Conservation (phyloP, 1,140 invertebrate genomes). For the Lithobius niger region DNA sequence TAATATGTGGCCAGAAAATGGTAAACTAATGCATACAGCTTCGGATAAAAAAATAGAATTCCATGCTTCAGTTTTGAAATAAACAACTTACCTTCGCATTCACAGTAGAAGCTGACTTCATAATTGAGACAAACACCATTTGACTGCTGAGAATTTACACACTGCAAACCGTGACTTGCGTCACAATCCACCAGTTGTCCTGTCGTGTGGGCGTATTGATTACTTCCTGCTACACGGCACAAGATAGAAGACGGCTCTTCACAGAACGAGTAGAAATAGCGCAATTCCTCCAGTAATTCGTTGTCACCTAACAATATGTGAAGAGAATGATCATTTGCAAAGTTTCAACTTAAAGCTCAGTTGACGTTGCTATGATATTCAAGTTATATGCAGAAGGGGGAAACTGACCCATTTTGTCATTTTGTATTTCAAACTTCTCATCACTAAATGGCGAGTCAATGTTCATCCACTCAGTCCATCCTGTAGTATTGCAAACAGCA, state of each 20-base stretch:
- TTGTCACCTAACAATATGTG: constrained; percentile 17
- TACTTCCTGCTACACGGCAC: not conserved
- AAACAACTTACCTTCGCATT: constrained; percentile 23
- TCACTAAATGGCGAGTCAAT: constrained; percentile 12
- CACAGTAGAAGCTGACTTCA: constrained; percentile 30
- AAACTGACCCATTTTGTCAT: not conserved
- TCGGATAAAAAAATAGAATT: not conserved
- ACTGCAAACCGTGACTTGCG: constrained; percentile 25
- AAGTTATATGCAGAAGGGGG: no score
- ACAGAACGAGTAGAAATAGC: constrained; percentile 12
- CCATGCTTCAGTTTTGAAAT: not conserved
- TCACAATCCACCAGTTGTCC: constrained; percentile 26
- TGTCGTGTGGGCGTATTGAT: constrained; percentile 3
- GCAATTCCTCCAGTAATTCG: constrained; percentile 8
- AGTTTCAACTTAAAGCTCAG: no score
- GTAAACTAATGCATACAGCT: no score
- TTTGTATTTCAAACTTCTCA: not conserved
- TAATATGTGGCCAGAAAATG: no score
- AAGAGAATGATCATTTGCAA: no score
- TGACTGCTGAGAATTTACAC: constrained; percentile 23
- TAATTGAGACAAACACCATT: constrained; percentile 26
- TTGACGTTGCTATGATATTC: no score
- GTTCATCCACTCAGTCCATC: constrained; percentile 27
- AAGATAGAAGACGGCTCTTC: constrained; percentile 13
- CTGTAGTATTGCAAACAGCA: constrained; percentile 15